Conservation (phyloP, 2,888 invertebrate genomes). For the Deroplatys truncata region DNA sequence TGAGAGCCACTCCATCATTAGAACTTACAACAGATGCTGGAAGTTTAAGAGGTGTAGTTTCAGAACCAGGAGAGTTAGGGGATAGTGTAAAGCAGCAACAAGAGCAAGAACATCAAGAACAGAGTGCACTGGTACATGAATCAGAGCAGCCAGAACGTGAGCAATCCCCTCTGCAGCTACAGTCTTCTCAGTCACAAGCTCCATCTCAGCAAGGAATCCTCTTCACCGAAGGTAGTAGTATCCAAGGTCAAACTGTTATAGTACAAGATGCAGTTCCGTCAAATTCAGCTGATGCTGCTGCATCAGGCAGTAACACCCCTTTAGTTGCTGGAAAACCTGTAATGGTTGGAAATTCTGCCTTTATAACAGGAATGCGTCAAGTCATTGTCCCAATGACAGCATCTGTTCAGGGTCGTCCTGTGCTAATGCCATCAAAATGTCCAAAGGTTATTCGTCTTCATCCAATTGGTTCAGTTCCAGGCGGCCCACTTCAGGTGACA, state of each 20-base stretch:
- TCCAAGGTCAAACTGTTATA: slow-evolving; percentile 35
- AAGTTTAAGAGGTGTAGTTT: slow-evolving; percentile 39
- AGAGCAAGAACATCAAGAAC: not conserved
- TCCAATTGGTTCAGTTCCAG: slow-evolving; percentile 35
- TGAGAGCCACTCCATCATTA: slow-evolving; percentile 23
- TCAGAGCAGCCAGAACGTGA: slow-evolving; percentile 36
- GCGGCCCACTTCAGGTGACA: slow-evolving; percentile 31
- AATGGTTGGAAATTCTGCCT: slow-evolving; percentile 35
- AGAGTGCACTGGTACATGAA: slow-evolving; percentile 4
- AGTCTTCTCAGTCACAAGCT: slow-evolving; percentile 7
- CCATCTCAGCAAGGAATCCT: slow-evolving; percentile 32
- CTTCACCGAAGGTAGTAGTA: slow-evolving; percentile 35
- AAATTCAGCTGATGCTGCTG: slow-evolving; percentile 31
- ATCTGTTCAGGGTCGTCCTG: slow-evolving; percentile 32
- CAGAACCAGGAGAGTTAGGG: slow-evolving; percentile 1
- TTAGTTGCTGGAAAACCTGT: slow-evolving; percentile 35
- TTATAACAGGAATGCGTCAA: slow-evolving; percentile 33
- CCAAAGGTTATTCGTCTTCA: slow-evolving; percentile 37
- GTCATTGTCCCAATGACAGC: slow-evolving; percentile 32
- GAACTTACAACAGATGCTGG: slow-evolving; percentile 39
- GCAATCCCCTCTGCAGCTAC: slow-evolving; percentile 29
- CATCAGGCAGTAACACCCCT: slow-evolving; percentile 34
- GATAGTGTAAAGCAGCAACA: not conserved
- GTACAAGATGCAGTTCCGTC: slow-evolving; percentile 42
- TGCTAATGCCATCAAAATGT: slow-evolving; percentile 28